These are phyloP conservation scores for Plutomurus gul DNA, from an alignment of 1,140 invertebrate species.

Conservation along the genomic window DNA sequence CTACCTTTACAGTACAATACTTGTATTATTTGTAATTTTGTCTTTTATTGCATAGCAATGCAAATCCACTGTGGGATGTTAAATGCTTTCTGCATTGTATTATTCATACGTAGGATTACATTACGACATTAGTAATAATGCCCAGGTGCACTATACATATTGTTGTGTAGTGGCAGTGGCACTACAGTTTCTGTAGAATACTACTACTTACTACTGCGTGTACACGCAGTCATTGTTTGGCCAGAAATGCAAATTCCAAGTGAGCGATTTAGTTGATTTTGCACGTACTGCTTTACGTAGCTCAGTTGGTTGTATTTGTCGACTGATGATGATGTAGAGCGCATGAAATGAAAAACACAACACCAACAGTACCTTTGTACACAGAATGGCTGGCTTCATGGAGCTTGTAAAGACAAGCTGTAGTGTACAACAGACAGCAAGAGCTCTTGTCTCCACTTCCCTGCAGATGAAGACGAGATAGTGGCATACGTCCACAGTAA, in stretches of 20 bases:
- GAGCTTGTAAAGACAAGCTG: no score
- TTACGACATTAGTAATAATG: no score
- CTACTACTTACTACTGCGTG: background rate
- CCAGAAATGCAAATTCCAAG: constrained; percentile 31
- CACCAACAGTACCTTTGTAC: background rate
- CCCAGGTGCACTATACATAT: no score
- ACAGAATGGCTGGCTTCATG: no score
- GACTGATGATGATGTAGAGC: background rate
- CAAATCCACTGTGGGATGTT: no score
- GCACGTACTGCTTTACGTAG: constrained; percentile 37
- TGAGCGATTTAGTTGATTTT: constrained; percentile 42
- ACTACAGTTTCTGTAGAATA: background rate
- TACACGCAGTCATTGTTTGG: background rate
- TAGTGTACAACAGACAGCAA: background rate
- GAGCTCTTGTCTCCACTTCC: constrained; percentile 18
- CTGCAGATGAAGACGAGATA: background rate
- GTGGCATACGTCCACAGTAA: background rate
- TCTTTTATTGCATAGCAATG: no score
- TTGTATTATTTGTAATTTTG: no score
- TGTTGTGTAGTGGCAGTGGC: background rate
- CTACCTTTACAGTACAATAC: no score
- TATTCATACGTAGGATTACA: no score
- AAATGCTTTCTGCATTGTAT: no score
- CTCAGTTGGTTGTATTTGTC: constrained; percentile 19
- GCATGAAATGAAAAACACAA: background rate